Base-by-base conservation (phyloP, 2,797 vertebrate genomes). In the Margarornis squamiger region DNA sequence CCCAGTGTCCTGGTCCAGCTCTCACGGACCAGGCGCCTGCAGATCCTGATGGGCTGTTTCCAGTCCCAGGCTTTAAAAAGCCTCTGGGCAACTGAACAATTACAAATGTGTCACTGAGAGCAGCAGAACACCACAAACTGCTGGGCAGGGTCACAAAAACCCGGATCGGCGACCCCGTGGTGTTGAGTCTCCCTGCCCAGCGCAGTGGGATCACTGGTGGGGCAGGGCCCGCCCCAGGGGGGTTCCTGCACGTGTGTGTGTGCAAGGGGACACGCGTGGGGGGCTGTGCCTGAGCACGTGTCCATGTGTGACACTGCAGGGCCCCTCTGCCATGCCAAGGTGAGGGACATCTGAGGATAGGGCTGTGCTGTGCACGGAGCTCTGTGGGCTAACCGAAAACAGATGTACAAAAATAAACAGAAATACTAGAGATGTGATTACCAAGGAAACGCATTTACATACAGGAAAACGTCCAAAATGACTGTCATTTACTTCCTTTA, bases 391-490 rank as follows among this genome's bases (percentile, higher is more conserved):
- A 91, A 96, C 75, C 4, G 0, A 87, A 95, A 95, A 79, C 95
- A 96, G 95, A 93, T 95, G 96, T 87, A 95, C 76, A 93, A 93
- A 96, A 95, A 93, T 92, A 95, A 96, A 95, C 91, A 94, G 96
- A 87, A 95, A 96, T 94, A 94, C 92, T 92, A 91, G 95, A 87
- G 94, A 94, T 95, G 94, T 87, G 94, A 96, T 96, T 96, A 95
- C 96, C 95, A 96, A 96, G 96, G 96, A 96, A 94, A 96, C 96
- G 34, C 94, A 96, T 96, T 96, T 95, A 27, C 92, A 96, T 95
- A 95, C 74, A 96, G 95, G 96, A 95, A 95, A 95, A 93, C 9
- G 36, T 92, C 95, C 96, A 96, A 92, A 94, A 87, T 27, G n/a
- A 94, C 92, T 91, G 94, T 79, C 95, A 85, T 67, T 93, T 73